Conservation (phyloP, 2,113 vertebrate species). For the Dromaius novaehollandiae region DNA sequence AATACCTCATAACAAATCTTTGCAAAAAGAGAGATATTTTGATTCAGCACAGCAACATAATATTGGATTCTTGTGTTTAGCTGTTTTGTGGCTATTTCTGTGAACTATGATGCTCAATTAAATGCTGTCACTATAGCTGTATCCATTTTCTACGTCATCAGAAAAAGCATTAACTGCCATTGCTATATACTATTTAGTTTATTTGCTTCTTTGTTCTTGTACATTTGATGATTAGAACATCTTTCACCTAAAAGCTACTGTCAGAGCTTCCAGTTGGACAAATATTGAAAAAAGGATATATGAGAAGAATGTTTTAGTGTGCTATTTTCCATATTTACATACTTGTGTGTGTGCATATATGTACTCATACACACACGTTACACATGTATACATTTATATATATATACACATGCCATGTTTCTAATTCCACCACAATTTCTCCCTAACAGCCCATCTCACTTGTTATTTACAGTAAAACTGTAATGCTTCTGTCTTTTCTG, state of each 20-base stretch:
- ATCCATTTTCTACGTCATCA: neutral
- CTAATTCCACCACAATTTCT: neutral
- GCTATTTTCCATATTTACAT: neutral
- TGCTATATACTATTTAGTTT: neutral
- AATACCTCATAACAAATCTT: neutral
- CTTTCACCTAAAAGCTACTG: neutral
- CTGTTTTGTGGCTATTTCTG: neutral
- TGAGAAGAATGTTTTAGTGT: neutral
- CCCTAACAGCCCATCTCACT: neutral
- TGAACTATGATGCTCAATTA: neutral
- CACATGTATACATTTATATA: neutral
- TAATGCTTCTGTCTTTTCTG: neutral
- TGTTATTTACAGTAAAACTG: neutral
- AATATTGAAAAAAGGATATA: neutral
- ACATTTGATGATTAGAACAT: neutral
- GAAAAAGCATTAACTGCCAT: neutral
- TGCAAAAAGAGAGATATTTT: neutral
- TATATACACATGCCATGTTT: neutral
- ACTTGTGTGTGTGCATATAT: neutral
- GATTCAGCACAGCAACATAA: neutral
- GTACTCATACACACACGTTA: neutral
- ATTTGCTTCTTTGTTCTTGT: neutral
- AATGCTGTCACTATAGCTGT: neutral
- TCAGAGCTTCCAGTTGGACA: neutral
- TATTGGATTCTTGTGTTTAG: neutral